phyloP scores from a whole-genome alignment of 2,797 vertebrate species.

The Carduelis carduelis region DNA sequence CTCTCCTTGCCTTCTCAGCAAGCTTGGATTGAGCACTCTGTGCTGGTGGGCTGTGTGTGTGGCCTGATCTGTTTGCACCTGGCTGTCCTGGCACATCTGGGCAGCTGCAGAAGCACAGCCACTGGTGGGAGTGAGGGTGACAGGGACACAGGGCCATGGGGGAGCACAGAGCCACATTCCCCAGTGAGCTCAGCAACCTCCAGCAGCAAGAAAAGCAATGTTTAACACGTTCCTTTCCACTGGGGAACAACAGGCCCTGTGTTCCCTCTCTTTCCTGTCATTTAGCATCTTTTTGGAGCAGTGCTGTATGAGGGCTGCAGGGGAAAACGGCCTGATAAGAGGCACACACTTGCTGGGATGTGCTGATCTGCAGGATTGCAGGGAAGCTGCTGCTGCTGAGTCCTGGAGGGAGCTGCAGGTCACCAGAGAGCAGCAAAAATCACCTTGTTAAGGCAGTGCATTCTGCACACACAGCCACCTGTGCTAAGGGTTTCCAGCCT shows the following conservation, averaged over 20 bases:
- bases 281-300: neutral
- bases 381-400: neutral
- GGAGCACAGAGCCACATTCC: neutral
- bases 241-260: neutral
- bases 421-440: neutral
- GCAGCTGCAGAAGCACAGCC: neutral
- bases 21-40: rapidly evolving
- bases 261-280: neutral
- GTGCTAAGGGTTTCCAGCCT: neutral
- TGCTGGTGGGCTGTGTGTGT: neutral
- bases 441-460: neutral
- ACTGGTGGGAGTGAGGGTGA: neutral
- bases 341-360: neutral
- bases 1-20: neutral
- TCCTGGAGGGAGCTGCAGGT: neutral
- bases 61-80: neutral
- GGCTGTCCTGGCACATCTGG: rapidly evolving
- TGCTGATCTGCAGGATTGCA: neutral
- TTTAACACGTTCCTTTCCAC: neutral
- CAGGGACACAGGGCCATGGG: neutral
- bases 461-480: neutral
- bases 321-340: neutral
- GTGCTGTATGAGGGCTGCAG: neutral
- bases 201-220: neutral
- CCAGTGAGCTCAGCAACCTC: neutral